Conservation (phyloP, 1,140 invertebrate species). For the Platyscapa corneri region DNA sequence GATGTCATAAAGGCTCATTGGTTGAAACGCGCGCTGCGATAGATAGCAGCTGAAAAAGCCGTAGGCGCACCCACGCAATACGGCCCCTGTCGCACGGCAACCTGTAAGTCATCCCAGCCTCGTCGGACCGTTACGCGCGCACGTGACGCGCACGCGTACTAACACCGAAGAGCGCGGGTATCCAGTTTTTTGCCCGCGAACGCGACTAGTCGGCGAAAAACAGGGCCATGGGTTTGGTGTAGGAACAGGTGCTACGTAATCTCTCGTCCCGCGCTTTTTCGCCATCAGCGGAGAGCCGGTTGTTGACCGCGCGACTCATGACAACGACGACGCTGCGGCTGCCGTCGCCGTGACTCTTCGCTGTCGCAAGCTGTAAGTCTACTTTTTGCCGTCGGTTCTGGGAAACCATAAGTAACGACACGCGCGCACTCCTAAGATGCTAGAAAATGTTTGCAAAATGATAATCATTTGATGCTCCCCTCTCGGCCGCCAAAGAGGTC, state of each 20-base stretch:
- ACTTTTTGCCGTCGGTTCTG: constrained; percentile 16
- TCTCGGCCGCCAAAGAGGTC: not conserved
- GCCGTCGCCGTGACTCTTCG: not conserved
- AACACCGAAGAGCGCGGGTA: too few relatives aligned
- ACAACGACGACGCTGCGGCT: too few relatives aligned
- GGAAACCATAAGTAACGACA: constrained; percentile 33
- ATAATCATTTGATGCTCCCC: constrained; percentile 40
- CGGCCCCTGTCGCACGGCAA: constrained; percentile 56
- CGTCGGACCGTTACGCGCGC: constrained; percentile 60
- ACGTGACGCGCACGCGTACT: constrained; percentile 46
- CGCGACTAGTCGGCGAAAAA: too few relatives aligned
- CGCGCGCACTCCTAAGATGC: not conserved
- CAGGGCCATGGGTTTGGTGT: too few relatives aligned
- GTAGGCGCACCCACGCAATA: not conserved
- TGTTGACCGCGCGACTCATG: constrained; percentile 22
- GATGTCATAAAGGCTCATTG: not conserved
- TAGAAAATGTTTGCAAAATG: constrained; percentile 19
- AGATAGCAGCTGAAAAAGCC: not conserved
- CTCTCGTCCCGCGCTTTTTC: not conserved
- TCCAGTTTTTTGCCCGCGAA: not conserved
- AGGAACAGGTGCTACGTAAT: too few relatives aligned
- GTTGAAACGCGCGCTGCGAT: too few relatives aligned
- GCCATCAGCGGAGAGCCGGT: constrained; percentile 6
- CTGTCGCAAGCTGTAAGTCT: not conserved
- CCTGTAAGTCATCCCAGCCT: constrained; percentile 45